Evolutionary conservation across 2,113 vertebrate species (phyloP), one percentile per base, ranked within the genome.

Genomic region (Ploceus nigricollis): DNA sequence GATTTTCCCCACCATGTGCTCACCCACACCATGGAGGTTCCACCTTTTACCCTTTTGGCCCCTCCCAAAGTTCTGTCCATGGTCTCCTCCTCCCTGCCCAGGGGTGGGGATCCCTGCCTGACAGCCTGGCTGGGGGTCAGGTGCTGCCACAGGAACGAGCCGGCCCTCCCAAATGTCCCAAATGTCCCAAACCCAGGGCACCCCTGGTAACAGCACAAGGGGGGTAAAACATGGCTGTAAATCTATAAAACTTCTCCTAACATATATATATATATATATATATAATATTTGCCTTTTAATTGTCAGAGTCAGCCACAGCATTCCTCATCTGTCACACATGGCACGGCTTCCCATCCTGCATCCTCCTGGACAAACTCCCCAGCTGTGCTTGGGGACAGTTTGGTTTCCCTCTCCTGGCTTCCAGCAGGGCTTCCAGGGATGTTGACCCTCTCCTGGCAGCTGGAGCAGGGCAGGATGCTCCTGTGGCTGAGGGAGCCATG

Each of bases 331-430:
- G 33, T 58, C 56, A 58, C 56, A 24, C n/a, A 25, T 6, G 57
- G 7, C 12, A 2, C 9, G 1, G 0, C 16, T 83, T 61, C 45
- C 86, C 2, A 1, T 40, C 56, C 70, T 9, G 21, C 7, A 7
- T 24, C 72, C 35, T 57, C 40, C 57, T 7, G 54, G 42, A 8
- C 21, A 57, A 81, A 51, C 40, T 23, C 50, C 4, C 17, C 31
- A 25, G 64, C 35, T 30, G 50, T 2, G 20, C 27, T 18, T 45
- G 40, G 21, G 27, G 15, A 66, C 40, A 24, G 1, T 4, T 19
- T 28, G 15, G 44, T 37, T 3, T 60, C 89, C 71, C 47, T 53
- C 58, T 72, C 76, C 71, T 33, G 76, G 45, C 37, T 45, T 16
- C 58, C 37, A 64, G 63, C 53, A 47, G n/a, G 19, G 31, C 65